Conservation (phyloP, 2,888 invertebrate genomes). For the Hoplodrina ambigua region DNA sequence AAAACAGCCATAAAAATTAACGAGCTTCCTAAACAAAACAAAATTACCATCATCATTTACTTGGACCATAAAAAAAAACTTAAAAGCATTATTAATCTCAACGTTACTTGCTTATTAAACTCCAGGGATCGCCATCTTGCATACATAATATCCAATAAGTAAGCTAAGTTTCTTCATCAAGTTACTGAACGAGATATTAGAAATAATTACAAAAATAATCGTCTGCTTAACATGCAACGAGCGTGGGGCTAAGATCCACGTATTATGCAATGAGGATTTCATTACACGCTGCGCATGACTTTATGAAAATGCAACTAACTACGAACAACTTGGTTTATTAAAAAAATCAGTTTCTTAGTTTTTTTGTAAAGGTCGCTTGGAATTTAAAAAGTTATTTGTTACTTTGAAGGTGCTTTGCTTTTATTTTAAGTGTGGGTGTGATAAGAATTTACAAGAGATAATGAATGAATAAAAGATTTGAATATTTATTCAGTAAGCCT, state of each 20-base stretch:
- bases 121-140: conserved; percentile 57
- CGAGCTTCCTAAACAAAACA: conserved; percentile 37
- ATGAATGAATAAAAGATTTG: conserved; percentile 7
- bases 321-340: conserved; percentile 43
- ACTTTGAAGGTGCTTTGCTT: conserved; percentile 21
- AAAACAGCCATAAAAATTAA: conserved; percentile 38
- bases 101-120: conserved; percentile 57
- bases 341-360: conserved; percentile 37
- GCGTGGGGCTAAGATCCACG: conserved; percentile 28
- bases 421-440: conserved; percentile 29
- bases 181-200: conserved; percentile 62
- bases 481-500: conserved; percentile 3
- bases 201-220: conserved; percentile 72
- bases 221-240: conserved; percentile 64
- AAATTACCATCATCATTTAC: conserved; percentile 41
- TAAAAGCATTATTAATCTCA: conserved; percentile 50
- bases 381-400: conserved; percentile 20
- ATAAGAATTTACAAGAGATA: conserved; percentile 9
- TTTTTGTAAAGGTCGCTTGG: conserved; percentile 23
- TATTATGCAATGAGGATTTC: conserved; percentile 65
- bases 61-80: conserved; percentile 38
- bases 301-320: conserved; percentile 48
- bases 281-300: conserved; percentile 56
- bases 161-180: conserved; percentile 63
- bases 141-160: conserved; percentile 66